Evolutionary conservation across 1,140 invertebrate species (phyloP).

Genomic region (Zaprionus kolodkinae): DNA sequence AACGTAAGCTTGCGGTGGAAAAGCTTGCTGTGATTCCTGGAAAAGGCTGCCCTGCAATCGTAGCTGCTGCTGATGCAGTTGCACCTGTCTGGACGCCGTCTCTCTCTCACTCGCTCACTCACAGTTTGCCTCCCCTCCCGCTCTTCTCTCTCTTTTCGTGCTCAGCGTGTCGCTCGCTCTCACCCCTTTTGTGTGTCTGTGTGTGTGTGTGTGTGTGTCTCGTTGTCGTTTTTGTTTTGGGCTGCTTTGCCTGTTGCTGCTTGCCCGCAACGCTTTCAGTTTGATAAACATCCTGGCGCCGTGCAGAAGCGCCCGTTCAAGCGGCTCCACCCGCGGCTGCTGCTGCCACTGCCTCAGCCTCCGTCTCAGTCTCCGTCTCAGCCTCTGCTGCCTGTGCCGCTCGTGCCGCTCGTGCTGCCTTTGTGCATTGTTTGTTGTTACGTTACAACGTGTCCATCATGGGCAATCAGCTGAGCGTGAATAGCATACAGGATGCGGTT

Average conservation of each 20-base stretch:
- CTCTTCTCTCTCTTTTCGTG: not conserved
- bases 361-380: too few species aligned
- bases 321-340: constrained; percentile 19
- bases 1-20: constrained; percentile 22
- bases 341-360: constrained; percentile 6
- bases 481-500: constrained; percentile 75
- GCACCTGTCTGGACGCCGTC: constrained; percentile 30
- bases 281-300: constrained; percentile 75
- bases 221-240: not conserved
- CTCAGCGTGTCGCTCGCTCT: not conserved
- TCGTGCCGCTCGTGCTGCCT: not conserved
- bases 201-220: not conserved
- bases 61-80: too few species aligned
- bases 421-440: not conserved
- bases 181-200: constrained; percentile 2
- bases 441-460: constrained; percentile 33
- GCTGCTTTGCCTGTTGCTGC: constrained; percentile 71
- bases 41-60: constrained; percentile 37
- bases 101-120: constrained; percentile 8
- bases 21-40: constrained; percentile 42
- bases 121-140: not conserved
- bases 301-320: constrained; percentile 63
- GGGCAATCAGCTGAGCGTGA: constrained; percentile 79
- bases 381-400: too few species aligned
- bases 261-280: constrained; percentile 64